Evolutionary conservation across 2,888 invertebrate species (phyloP).

Genomic region (Ormyrus pomaceus): DNA sequence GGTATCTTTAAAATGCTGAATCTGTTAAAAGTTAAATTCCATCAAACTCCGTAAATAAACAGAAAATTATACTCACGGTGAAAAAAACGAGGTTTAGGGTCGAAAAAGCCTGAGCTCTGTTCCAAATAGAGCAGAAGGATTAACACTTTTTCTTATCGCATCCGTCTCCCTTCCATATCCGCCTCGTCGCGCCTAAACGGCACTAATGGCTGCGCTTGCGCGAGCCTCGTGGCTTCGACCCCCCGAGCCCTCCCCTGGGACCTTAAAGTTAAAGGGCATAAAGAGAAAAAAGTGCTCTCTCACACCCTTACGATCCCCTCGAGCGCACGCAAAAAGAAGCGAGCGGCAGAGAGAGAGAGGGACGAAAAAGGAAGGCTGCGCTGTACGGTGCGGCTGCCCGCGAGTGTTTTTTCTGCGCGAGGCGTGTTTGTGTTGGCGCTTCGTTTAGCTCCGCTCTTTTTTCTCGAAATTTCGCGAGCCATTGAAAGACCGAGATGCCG

Average conservation of each 20-base stretch:
- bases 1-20: too few species aligned
- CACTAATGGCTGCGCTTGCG: conserved; percentile 6
- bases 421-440: conserved; percentile 4
- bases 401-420: not conserved
- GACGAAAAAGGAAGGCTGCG: not conserved
- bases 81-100: too few species aligned
- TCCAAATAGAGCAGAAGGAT: too few species aligned
- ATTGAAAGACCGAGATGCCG: too few species aligned
- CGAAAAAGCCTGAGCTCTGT: too few species aligned
- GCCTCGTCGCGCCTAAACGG: conserved; percentile 2
- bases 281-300: not conserved
- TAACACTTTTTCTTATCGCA: conserved; percentile 9
- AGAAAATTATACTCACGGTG: too few species aligned
- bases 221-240: not conserved
- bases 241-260: not conserved
- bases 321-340: conserved; percentile 1
- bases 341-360: not conserved
- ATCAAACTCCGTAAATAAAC: too few species aligned
- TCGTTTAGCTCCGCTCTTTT: conserved; percentile 7
- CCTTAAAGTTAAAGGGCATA: conserved; percentile 25
- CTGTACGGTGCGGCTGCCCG: not conserved
- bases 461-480: too few species aligned
- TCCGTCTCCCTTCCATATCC: not conserved
- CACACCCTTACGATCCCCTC: conserved; percentile 12
- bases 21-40: too few species aligned